phyloP scores from a whole-genome alignment of 2,888 invertebrate genomes.

The Eledona agricola region DNA sequence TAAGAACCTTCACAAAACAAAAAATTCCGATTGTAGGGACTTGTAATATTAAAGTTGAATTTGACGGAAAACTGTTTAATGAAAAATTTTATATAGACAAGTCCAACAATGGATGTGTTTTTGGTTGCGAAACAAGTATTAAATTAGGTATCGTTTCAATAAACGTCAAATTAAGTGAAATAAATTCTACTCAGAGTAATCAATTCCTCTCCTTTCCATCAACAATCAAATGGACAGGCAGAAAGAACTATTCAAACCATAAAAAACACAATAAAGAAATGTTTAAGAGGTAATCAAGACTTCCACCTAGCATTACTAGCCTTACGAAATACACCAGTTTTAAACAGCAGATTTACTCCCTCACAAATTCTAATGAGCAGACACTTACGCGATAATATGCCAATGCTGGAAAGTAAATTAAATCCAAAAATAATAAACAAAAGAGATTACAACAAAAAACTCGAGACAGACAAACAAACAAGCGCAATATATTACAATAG shows the following conservation, averaged over 20 bases:
- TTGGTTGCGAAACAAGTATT: too few species aligned
- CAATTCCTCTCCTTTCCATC: constrained; percentile 25
- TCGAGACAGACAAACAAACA: constrained; percentile 4
- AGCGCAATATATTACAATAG: constrained; percentile 16
- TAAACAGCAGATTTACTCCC: constrained; percentile 8
- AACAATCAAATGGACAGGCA: constrained; percentile 30
- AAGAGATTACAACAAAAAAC: constrained; percentile 6
- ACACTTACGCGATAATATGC: constrained; percentile 20
- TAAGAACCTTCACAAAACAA: too few species aligned
- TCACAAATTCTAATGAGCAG: constrained; percentile 22
- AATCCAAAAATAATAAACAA: constrained; percentile 26
- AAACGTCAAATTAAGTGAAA: too few species aligned
- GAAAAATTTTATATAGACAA: too few species aligned
- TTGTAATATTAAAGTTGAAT: too few species aligned
- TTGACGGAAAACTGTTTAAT: too few species aligned
- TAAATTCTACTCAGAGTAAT: too few species aligned
- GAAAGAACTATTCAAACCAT: constrained; percentile 34
- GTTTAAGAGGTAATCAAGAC: constrained; percentile 10
- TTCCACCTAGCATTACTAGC: constrained; percentile 10
- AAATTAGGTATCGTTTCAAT: too few species aligned
- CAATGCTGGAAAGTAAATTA: constrained; percentile 6
- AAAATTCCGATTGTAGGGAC: too few species aligned
- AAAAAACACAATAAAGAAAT: constrained; percentile 33
- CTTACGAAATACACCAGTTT: constrained; percentile 19
- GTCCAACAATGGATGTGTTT: too few species aligned